Evolutionary conservation across 2,797 vertebrate genomes (phyloP).

Genomic region (Centroberyx gerrardi): DNA sequence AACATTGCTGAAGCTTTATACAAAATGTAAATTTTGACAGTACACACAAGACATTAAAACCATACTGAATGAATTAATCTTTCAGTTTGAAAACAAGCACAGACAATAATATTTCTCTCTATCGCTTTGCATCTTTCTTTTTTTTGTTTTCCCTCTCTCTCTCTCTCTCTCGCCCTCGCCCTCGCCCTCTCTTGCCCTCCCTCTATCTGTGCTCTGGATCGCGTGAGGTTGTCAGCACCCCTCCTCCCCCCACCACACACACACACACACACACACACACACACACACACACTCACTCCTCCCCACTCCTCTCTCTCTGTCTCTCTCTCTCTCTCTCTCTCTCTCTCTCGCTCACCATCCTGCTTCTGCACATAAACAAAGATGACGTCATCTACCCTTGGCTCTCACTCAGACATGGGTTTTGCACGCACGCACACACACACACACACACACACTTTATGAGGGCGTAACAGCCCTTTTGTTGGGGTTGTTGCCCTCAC

Average conservation of each 20-base stretch:
- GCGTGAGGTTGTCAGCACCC: slow-evolving; percentile 58
- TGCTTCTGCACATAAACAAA: slow-evolving; percentile 74
- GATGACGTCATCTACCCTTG: slow-evolving; percentile 68
- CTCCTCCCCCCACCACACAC: not conserved
- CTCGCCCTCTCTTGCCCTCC: not conserved
- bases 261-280: slow-evolving; percentile 12
- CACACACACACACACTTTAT: slow-evolving; percentile 20
- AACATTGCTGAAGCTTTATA: too few species aligned
- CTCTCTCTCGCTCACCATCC: slow-evolving; percentile 36
- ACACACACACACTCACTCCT: not conserved
- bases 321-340: not conserved
- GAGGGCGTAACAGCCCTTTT: slow-evolving; percentile 31
- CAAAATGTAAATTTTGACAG: too few species aligned
- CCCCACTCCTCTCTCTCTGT: slow-evolving; percentile 1
- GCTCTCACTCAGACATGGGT: slow-evolving; percentile 49
- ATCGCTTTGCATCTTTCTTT: not conserved
- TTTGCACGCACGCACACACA: slow-evolving; percentile 10
- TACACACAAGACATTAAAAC: too few species aligned
- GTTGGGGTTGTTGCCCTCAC: slow-evolving; percentile 19
- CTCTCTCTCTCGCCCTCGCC: slow-evolving; percentile 41
- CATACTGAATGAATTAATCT: too few species aligned
- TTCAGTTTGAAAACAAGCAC: too few species aligned
- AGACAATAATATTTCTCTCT: not conserved
- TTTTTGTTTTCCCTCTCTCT: not conserved
- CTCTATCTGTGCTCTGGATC: slow-evolving; percentile 43